Evolutionary conservation across 2,797 vertebrate species (phyloP), one percentile per base, ranked within the genome.

Genomic region (Sciurus vulgaris): DNA sequence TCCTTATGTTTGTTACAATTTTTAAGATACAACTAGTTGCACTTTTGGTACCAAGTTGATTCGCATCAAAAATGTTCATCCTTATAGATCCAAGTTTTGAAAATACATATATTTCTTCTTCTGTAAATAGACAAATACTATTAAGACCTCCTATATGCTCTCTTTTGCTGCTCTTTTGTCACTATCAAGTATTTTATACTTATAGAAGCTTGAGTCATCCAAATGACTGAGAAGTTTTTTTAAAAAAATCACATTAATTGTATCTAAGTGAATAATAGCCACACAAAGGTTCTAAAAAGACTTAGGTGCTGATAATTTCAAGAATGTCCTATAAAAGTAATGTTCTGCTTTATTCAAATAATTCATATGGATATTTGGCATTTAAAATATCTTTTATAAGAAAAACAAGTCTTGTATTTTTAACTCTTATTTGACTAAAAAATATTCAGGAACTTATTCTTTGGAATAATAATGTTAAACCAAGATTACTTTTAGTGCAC

Each of bases 351-450:
- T 79, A n/a, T 95, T 82, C 13, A 56, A 77, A 86, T 28, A 65
- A 35, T 92, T 65, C 1, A 20, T 26, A n/a, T 61, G 15, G 15
- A 92, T 30, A 76, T 93, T 51, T 73, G 14, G 14, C 74, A 84
- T 84, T 85, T 88, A 56, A 63, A 69, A 65, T 67, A 41, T 44
- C 1, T 77, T 85, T 76, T 83, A 82, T 4, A 38, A 56, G 15
- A n/a, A 82, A 92, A 89, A 41, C 33, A 65, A 67, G 7, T 70
- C 24, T 73, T 91, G 5, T 65, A 79, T 69, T 78, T 94, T 91
- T 92, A 95, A 94, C 49, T 76, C 44, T 92, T 89, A 56, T 38
- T 22, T 93, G 33, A 70, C 89, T 77, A 54, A 77, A 89, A 92
- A 76, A n/a, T 26, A 74, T 35, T 35, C n/a, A 92, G 41, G n/a